These are phyloP conservation scores for Tenualosa ilisha DNA, from an alignment of 2,797 vertebrate species.

Conservation along the genomic window DNA sequence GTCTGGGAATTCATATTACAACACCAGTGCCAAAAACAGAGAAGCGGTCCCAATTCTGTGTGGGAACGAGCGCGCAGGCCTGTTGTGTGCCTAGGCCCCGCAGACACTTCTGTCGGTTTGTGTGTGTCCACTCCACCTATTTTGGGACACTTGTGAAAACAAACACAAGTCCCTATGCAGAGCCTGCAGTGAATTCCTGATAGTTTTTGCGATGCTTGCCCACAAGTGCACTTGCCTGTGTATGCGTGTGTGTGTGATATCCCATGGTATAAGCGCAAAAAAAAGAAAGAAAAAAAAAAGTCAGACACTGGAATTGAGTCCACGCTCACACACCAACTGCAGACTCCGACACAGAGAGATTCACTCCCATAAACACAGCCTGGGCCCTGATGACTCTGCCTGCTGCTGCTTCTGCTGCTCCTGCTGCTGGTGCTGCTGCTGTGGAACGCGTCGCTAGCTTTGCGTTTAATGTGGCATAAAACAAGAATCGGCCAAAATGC, in stretches of 20 bases:
- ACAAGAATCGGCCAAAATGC: neutral
- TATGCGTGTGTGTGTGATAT: neutral
- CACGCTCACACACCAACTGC: neutral
- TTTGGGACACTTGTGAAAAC: slow-evolving; percentile 10
- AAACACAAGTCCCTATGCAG: slow-evolving; percentile 12
- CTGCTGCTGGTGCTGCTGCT: neutral
- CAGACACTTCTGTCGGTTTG: neutral
- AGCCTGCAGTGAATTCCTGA: slow-evolving; percentile 6
- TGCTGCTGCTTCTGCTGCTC: neutral
- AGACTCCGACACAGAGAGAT: neutral
- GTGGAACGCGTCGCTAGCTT: neutral
- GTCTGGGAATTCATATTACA: slow-evolving; percentile 22
- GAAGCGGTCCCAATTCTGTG: neutral
- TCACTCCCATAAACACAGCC: neutral
- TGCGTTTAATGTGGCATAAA: slow-evolving; percentile 6
- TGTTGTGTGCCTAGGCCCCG: neutral
- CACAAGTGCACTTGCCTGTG: neutral
- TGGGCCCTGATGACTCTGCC: slow-evolving; percentile 5
- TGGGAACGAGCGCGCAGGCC: neutral
- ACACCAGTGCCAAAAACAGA: slow-evolving; percentile 1
- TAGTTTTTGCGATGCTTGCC: neutral
- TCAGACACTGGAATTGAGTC: neutral
- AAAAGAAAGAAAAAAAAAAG: neutral
- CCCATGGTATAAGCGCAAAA: neutral
- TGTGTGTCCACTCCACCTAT: slow-evolving; percentile 13